phyloP scores from a whole-genome alignment of 2,888 invertebrate genomes.

The Calameuta filiformis region DNA sequence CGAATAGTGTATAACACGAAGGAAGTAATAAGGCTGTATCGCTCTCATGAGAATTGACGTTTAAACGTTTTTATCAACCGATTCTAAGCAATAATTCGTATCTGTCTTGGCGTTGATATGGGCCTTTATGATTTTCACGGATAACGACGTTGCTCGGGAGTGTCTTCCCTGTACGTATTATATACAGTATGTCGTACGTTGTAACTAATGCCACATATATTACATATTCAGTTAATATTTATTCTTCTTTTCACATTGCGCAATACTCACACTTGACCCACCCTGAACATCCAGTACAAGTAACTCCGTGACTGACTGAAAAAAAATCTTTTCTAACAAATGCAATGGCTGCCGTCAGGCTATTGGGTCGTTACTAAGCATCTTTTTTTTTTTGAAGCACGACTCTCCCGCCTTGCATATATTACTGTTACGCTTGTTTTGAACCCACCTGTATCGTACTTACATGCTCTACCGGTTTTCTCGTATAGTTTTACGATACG shows the following conservation, averaged over 20 bases:
- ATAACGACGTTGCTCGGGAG: background rate
- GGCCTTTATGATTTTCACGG: background rate
- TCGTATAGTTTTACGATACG: background rate
- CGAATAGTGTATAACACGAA: background rate
- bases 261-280: background rate
- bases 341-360: conserved; percentile 21
- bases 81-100: background rate
- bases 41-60: background rate
- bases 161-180: background rate
- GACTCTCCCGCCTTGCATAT: background rate
- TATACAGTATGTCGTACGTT: background rate
- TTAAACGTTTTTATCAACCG: background rate
- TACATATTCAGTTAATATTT: background rate
- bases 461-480: background rate
- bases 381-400: background rate
- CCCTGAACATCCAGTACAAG: background rate
- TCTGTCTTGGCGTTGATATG: background rate
- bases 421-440: background rate
- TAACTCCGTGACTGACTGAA: background rate
- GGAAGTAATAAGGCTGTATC: background rate
- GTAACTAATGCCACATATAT: background rate
- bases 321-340: conserved; percentile 7
- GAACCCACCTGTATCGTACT: background rate
- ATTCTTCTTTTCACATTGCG: background rate
- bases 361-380: conserved; percentile 33